Conservation (phyloP, 1,140 invertebrate species). For the Reticulitermes speratus region DNA sequence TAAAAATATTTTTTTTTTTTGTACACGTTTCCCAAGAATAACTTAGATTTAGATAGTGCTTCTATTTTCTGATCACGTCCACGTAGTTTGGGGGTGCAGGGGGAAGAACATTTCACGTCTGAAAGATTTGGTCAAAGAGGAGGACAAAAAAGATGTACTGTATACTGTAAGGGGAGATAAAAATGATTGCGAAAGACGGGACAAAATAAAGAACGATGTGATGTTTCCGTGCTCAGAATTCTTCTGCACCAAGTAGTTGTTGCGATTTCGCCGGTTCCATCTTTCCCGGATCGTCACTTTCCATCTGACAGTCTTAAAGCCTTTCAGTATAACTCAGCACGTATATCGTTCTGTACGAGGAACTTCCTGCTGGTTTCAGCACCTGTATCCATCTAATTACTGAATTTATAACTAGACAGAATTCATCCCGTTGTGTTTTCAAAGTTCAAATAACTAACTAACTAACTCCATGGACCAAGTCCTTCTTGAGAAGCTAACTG, state of each 20-base stretch:
- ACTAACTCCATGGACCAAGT: no score
- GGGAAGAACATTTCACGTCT: not conserved
- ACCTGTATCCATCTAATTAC: no score
- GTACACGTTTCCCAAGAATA: not conserved
- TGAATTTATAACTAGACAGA: no score
- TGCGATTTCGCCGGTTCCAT: not conserved
- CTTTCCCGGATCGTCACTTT: not conserved
- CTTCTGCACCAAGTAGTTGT: not conserved
- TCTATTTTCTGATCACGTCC: conserved; percentile 6
- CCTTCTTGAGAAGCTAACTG: no score
- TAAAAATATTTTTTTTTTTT: not conserved
- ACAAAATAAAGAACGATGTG: conserved; percentile 1
- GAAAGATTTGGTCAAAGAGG: conserved; percentile 5
- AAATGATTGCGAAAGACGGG: not conserved
- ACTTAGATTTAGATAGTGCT: not conserved
- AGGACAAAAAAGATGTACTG: not conserved
- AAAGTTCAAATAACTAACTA: no score
- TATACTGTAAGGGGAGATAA: conserved; percentile 3
- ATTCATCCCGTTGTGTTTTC: no score
- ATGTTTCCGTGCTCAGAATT: not conserved
- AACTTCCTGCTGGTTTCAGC: not conserved
- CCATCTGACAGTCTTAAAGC: not conserved
- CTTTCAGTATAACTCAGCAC: not conserved
- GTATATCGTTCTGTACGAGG: not conserved
- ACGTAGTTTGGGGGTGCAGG: not conserved